Evolutionary conservation across 2,113 vertebrate species (phyloP).

Genomic region (Pygoscelis antarcticus): DNA sequence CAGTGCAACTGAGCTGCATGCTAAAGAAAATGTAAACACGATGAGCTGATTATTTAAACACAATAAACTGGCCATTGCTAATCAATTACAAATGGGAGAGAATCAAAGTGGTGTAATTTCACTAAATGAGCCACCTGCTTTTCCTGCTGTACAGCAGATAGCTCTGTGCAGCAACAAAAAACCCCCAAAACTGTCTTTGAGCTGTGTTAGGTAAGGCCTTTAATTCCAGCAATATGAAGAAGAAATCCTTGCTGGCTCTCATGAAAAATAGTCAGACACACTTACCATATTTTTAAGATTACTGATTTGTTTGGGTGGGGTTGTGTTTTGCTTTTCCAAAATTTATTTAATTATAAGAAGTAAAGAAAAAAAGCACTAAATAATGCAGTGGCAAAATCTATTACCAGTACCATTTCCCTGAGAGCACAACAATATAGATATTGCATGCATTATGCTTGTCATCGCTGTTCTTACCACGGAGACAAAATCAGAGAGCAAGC

Average conservation of each 20-base stretch:
- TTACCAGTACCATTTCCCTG: background rate
- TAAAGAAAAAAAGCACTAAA: background rate
- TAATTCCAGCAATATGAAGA: background rate
- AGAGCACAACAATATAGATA: background rate
- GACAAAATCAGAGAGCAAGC: background rate
- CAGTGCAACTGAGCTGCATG: background rate
- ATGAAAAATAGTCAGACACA: background rate
- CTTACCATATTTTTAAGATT: slow-evolving; percentile 27
- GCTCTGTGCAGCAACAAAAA: background rate
- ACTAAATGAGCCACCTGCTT: background rate
- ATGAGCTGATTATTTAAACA: background rate
- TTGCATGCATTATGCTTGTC: background rate
- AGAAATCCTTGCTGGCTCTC: background rate
- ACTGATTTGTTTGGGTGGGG: background rate
- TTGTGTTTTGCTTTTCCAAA: background rate
- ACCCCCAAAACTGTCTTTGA: background rate
- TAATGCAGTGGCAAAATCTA: background rate
- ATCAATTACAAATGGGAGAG: background rate
- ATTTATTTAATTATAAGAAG: background rate
- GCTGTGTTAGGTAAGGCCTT: background rate
- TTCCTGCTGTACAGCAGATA: background rate
- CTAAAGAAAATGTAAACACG: slow-evolving; percentile 29
- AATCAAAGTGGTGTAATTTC: background rate
- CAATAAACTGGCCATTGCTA: background rate
- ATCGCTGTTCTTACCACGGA: background rate